Percentiles rank a stretch among this genome's conserved stretches.
phyloP scores from a whole-genome alignment of 2,113 vertebrate genomes.

The Ascaphus truei region DNA sequence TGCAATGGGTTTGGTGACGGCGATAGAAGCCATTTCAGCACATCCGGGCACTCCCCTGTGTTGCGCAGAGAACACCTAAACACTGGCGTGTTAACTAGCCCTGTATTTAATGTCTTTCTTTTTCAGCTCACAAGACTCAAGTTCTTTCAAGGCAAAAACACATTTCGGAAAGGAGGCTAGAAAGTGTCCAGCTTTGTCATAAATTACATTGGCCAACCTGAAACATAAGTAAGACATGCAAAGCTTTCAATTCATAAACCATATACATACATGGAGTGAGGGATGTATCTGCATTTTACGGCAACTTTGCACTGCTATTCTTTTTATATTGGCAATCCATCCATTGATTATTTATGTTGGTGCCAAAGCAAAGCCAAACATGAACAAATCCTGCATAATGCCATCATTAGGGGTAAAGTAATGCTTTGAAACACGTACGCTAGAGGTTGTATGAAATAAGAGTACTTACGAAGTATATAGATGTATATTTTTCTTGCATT shows the following conservation, averaged over 20 bases:
- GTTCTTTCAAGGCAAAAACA: no score
- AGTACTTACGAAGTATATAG: constrained; percentile 2
- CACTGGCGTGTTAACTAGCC: no score
- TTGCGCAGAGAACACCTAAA: no score
- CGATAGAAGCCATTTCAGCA: no score
- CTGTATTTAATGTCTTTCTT: no score
- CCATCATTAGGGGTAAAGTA: background rate
- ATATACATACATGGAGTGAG: background rate
- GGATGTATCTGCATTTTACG: background rate
- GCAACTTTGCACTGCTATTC: no score
- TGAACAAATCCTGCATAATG: background rate
- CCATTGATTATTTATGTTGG: background rate
- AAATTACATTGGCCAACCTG: no score
- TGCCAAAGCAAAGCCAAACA: background rate
- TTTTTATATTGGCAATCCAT: background rate
- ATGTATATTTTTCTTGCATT: background rate
- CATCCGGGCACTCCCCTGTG: no score
- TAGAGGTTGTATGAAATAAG: background rate
- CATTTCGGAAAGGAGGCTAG: no score
- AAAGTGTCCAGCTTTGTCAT: no score
- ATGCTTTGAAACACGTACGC: background rate
- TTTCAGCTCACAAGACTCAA: no score
- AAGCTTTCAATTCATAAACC: background rate
- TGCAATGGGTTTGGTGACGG: no score
- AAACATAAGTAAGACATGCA: background rate